Conservation (phyloP, 2,888 invertebrate genomes). For the Melipona bicolor region DNA sequence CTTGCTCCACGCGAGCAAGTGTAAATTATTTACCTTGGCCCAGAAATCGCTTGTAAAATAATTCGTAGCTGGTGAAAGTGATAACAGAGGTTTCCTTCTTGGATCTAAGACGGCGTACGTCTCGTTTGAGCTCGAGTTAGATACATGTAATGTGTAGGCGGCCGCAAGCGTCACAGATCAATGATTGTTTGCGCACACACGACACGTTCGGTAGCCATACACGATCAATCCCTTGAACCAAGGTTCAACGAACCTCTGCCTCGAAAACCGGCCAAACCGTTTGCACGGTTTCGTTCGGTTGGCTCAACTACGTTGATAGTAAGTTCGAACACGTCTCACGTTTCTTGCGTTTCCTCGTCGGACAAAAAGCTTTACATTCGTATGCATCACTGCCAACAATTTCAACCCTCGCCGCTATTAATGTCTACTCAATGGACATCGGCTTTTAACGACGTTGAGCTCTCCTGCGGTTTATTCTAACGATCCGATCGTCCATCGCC, state of each 20-base stretch:
- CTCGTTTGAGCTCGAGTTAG: slow-evolving; percentile 26
- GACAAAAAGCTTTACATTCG: slow-evolving; percentile 23
- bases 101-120: slow-evolving; percentile 4
- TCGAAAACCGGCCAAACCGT: slow-evolving; percentile 73
- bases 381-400: background rate
- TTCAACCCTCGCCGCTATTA: background rate
- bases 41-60: slow-evolving; percentile 39
- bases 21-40: slow-evolving; percentile 41
- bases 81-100: slow-evolving; percentile 31
- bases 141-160: slow-evolving; percentile 65
- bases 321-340: slow-evolving; percentile 30
- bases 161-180: slow-evolving; percentile 64
- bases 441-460: background rate
- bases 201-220: slow-evolving; percentile 68
- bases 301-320: slow-evolving; percentile 48
- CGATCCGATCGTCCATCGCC: background rate
- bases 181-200: slow-evolving; percentile 62
- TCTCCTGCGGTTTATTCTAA: background rate
- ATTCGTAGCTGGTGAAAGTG: slow-evolving; percentile 42
- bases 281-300: slow-evolving; percentile 52
- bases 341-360: slow-evolving; percentile 25
- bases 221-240: slow-evolving; percentile 65
- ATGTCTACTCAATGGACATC: background rate
- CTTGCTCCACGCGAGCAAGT: background rate
- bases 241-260: slow-evolving; percentile 70